Evolutionary conservation across 2,113 vertebrate species (phyloP), one percentile per base, ranked within the genome.

Genomic region (Prietella phreatophila): DNA sequence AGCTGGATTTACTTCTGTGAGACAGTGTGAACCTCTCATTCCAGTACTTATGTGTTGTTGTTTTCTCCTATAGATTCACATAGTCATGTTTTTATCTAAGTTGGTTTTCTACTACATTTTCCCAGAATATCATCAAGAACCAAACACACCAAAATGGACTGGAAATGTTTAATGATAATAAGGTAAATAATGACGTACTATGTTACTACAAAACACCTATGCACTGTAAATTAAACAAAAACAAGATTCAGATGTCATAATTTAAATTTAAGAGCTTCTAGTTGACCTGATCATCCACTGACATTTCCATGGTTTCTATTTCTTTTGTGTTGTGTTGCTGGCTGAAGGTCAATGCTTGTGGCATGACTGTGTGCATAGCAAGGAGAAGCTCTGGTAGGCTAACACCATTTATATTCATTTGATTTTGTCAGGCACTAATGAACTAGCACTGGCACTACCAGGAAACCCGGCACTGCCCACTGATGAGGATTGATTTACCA

Each of bases 331-430:
- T 39, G 30, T 53, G 71, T 67, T 84, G 87, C 78, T n/a, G 20
- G 39, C 50, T 84, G 30, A 88, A 86, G 89, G 87, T 90, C 81
- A 90, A 30, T 42, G 65, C 8, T 86, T 14, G 39, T 58, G 36
- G 71, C 63, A 76, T 75, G 73, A 76, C 14, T 33, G 76, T 20
- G 17, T 63, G 50, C 73, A 69, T 17, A 65, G 75, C 13, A 85
- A 85, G 67, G 83, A 82, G 47, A 86, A 82, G 65, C 82, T 8
- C 30, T 75, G 56, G 20, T 20, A 55, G 22, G 30, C 82, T 76
- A 86, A 81, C 82, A 88, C 30, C 73, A 90, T 90, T 88, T 83
- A 87, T 88, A 88, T 88, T 90, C 75, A 87, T 90, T 88, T 88
- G 80, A 84, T 60, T 81, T 88, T 88, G 89, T 88, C 89, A 90